These are phyloP conservation scores for Silurus glanis DNA, from an alignment of 2,113 vertebrate species.

Conservation along the genomic window DNA sequence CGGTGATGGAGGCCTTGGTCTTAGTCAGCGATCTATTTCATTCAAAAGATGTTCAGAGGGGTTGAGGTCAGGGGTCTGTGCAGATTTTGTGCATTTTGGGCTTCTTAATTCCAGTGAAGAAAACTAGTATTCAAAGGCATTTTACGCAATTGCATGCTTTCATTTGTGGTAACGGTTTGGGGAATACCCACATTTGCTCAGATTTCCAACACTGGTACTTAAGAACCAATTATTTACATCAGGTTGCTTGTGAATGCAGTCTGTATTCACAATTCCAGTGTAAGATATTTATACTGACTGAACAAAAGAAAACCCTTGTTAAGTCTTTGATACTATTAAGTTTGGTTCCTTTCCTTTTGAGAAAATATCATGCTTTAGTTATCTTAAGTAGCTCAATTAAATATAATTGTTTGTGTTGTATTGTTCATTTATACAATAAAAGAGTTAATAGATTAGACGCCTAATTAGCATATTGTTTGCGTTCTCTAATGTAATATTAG, in stretches of 20 bases:
- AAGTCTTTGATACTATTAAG: neutral
- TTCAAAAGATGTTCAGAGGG: neutral
- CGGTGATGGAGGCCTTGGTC: neutral
- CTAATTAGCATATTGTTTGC: neutral
- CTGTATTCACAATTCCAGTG: neutral
- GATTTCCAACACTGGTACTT: neutral
- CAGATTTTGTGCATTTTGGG: neutral
- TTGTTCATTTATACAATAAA: neutral
- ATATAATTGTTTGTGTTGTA: neutral
- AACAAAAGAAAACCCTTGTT: neutral
- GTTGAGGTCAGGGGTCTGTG: neutral
- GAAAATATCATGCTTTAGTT: neutral
- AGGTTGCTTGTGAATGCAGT: neutral
- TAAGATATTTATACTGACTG: neutral
- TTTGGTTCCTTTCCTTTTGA: neutral
- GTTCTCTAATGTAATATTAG: neutral
- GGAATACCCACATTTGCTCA: neutral
- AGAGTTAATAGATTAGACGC: neutral
- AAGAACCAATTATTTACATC: neutral
- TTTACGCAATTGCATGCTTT: neutral
- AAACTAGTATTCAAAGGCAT: neutral
- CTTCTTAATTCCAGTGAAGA: neutral
- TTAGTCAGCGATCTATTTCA: neutral
- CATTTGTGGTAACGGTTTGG: neutral
- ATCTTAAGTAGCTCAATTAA: neutral